These are phyloP conservation scores for Metellina segmentata DNA, from an alignment of 2,888 invertebrate genomes.

Conservation along the genomic window DNA sequence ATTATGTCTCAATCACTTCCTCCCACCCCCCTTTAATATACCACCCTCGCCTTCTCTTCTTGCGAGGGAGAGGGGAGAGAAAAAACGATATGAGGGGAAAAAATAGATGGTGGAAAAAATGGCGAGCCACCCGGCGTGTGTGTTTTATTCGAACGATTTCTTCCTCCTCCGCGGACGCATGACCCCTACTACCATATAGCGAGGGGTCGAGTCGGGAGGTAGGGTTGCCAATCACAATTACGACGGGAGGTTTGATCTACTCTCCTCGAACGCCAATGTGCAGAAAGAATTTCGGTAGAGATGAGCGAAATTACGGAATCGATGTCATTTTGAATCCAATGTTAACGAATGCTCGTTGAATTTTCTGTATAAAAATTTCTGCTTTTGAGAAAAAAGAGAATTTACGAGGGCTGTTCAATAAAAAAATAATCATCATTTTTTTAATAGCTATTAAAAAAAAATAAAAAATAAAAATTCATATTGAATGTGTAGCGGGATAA, in stretches of 20 bases:
- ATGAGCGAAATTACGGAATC: not conserved
- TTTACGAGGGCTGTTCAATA: too few species aligned
- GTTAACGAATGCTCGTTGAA: not conserved
- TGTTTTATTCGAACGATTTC: slow-evolving; percentile 71
- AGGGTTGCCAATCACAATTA: slow-evolving; percentile 54
- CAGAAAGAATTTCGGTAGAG: slow-evolving; percentile 2
- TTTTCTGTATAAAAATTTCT: too few species aligned
- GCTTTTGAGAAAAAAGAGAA: too few species aligned
- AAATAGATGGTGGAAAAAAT: slow-evolving; percentile 66
- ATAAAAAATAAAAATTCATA: too few species aligned
- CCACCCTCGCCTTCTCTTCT: slow-evolving; percentile 33
- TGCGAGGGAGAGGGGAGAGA: slow-evolving; percentile 15
- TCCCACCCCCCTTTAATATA: slow-evolving; percentile 56
- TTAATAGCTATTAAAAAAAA: too few species aligned
- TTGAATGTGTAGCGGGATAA: too few species aligned
- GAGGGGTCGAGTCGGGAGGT: slow-evolving; percentile 18
- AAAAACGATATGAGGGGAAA: slow-evolving; percentile 51
- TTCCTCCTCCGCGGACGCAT: slow-evolving; percentile 23
- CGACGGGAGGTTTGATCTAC: slow-evolving; percentile 7
- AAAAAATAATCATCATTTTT: too few species aligned
- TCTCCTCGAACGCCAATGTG: not conserved
- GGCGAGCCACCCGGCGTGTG: slow-evolving; percentile 48
- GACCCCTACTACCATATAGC: slow-evolving; percentile 45
- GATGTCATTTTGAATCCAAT: not conserved
- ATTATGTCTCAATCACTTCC: slow-evolving; percentile 76